Conservation (phyloP, 2,113 vertebrate genomes). For the Bostrychus sinensis region DNA sequence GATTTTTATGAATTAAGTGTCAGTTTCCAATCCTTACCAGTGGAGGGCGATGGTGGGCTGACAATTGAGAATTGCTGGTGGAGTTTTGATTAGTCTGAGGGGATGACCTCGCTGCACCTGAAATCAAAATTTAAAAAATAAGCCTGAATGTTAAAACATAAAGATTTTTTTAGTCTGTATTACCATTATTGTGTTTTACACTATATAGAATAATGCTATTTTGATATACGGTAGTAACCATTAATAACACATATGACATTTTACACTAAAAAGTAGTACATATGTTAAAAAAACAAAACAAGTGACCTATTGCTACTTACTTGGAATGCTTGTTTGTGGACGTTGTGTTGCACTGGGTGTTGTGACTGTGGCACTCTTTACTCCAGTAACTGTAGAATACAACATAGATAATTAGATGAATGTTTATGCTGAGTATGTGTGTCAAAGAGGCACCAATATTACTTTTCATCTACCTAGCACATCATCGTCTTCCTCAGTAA, state of each 20-base stretch:
- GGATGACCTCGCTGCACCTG: slow-evolving; percentile 66
- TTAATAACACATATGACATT: too few species aligned
- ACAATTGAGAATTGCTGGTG: slow-evolving; percentile 61
- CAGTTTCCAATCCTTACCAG: slow-evolving; percentile 59
- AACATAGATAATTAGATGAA: slow-evolving; percentile 14
- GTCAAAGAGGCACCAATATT: neutral
- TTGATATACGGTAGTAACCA: neutral
- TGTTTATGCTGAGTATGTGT: neutral
- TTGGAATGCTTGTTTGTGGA: slow-evolving; percentile 59
- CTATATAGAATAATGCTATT: too few species aligned
- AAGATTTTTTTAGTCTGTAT: too few species aligned
- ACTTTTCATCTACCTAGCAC: slow-evolving; percentile 71
- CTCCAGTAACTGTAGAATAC: slow-evolving; percentile 74
- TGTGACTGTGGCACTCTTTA: slow-evolving; percentile 65
- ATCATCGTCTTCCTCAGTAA: slow-evolving; percentile 84
- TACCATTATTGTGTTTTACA: too few species aligned
- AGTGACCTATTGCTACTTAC: slow-evolving; percentile 71
- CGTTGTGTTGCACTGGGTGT: slow-evolving; percentile 57
- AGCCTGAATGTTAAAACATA: neutral
- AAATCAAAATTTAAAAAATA: slow-evolving; percentile 13
- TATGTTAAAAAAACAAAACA: slow-evolving; percentile 4
- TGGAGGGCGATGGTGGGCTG: slow-evolving; percentile 73
- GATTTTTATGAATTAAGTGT: neutral
- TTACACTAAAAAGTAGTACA: neutral
- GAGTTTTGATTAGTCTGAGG: slow-evolving; percentile 60